Evolutionary conservation across 1,140 invertebrate species (phyloP).

Genomic region (Drusus annulatus): DNA sequence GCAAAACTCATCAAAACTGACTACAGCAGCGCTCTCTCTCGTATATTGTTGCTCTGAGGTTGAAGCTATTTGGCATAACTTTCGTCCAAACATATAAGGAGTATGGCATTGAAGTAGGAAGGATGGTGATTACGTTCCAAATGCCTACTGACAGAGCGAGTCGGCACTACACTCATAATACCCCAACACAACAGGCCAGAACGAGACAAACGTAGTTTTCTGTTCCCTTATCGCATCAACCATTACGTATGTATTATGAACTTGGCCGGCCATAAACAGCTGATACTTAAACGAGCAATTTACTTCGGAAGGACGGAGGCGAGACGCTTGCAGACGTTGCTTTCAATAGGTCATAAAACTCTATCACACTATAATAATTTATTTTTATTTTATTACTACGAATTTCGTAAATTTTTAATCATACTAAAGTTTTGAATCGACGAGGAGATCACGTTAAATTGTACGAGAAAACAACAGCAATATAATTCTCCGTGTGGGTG

Average conservation of each 20-base stretch:
- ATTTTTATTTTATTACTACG: no score
- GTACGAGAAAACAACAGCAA: no score
- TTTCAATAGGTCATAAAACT: conserved; percentile 9
- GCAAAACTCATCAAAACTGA: no score
- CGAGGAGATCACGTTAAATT: no score
- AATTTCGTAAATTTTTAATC: no score
- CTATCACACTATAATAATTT: not conserved
- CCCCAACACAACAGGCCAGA: no score
- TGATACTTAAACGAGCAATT: conserved; percentile 48
- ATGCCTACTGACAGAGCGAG: conserved; percentile 36
- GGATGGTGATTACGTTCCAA: conserved; percentile 28
- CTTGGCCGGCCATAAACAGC: conserved; percentile 48
- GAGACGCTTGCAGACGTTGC: conserved; percentile 12
- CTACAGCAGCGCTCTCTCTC: no score
- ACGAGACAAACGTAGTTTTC: not conserved
- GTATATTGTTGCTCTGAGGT: no score
- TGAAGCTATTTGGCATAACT: not conserved
- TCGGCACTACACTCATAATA: conserved; percentile 2
- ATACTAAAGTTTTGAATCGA: no score
- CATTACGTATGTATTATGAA: conserved; percentile 37
- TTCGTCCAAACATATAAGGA: not conserved
- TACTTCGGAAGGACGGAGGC: conserved; percentile 10
- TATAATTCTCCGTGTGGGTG: no score
- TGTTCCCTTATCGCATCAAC: not conserved
- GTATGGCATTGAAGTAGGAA: conserved; percentile 22